A percentile compares a stretch with the other conserved stretches of the same genome.
phyloP scores from a whole-genome alignment of 2,888 invertebrate genomes.

The Geotrupes spiniger region DNA sequence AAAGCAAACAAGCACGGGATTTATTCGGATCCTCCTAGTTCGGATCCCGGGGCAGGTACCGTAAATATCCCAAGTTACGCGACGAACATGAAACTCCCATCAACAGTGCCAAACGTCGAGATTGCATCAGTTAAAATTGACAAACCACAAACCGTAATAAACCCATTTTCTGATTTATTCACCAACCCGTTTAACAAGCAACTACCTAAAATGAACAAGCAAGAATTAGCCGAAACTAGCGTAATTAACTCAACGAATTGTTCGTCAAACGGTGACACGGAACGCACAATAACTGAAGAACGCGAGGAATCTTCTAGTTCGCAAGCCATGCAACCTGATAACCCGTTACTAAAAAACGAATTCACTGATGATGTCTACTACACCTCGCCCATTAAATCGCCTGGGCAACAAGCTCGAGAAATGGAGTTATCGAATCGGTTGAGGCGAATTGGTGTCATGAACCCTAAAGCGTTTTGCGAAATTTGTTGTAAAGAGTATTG shows the following conservation, averaged over 20 bases:
- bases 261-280: conserved; percentile 37
- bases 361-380: conserved; percentile 33
- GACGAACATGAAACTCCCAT: conserved; percentile 43
- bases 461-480: conserved; percentile 90
- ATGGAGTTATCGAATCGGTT: conserved; percentile 72
- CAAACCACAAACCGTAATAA: conserved; percentile 34
- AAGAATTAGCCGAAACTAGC: neutral
- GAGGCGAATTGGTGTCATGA: conserved; percentile 74
- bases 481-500: conserved; percentile 91
- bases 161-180: conserved; percentile 66
- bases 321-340: conserved; percentile 43
- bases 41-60: conserved; percentile 28
- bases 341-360: conserved; percentile 46
- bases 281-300: conserved; percentile 11
- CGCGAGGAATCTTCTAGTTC: conserved; percentile 44
- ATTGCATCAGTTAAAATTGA: conserved; percentile 38
- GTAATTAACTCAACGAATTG: conserved; percentile 52
- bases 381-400: conserved; percentile 43
- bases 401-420: conserved; percentile 56
- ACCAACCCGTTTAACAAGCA: conserved; percentile 66
- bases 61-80: conserved; percentile 43
- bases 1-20: conserved; percentile 97
- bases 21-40: conserved; percentile 53
- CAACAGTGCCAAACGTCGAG: conserved; percentile 43
- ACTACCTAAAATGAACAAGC: conserved; percentile 9